Percentiles rank a stretch among this genome's conserved stretches.
Conservation (phyloP, 2,888 invertebrate genomes). For the Melieria crassipennis region DNA sequence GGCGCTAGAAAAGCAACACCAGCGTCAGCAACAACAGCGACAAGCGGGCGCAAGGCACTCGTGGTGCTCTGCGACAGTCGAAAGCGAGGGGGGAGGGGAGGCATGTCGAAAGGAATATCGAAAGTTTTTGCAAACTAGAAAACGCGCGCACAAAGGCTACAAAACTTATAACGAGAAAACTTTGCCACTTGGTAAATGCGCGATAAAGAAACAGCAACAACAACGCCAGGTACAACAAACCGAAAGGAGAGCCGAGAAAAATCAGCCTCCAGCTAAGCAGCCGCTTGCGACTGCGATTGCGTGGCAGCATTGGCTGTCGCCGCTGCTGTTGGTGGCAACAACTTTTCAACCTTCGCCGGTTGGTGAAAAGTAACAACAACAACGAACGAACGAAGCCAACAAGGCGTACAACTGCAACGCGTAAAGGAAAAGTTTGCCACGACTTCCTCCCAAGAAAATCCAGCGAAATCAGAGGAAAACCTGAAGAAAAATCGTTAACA, state of each 20-base stretch:
- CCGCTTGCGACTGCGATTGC: constrained; percentile 4
- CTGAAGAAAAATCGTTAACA: constrained; percentile 13
- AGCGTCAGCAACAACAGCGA: constrained; percentile 34
- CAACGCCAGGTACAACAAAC: constrained; percentile 60
- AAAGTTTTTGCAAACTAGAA: constrained; percentile 55
- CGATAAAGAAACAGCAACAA: constrained; percentile 59
- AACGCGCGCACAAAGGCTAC: constrained; percentile 51
- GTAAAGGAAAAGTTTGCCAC: constrained; percentile 35
- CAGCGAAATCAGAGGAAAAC: constrained; percentile 19
- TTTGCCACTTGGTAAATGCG: constrained; percentile 65
- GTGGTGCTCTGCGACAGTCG: constrained; percentile 6
- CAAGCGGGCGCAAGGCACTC: constrained; percentile 25
- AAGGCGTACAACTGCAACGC: constrained; percentile 1
- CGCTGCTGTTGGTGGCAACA: background rate
- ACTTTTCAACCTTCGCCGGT: constrained; percentile 38
- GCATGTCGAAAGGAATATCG: constrained; percentile 48
- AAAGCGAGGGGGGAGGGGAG: constrained; percentile 14
- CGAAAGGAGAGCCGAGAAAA: constrained; percentile 50
- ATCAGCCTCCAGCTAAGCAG: constrained; percentile 22
- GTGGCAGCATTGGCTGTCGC: too few species aligned
- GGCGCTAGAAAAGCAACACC: constrained; percentile 36
- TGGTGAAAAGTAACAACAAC: background rate
- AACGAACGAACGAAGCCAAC: background rate
- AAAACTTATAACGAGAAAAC: constrained; percentile 67
- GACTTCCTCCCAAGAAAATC: constrained; percentile 32